Evolutionary conservation across 2,888 invertebrate genomes (phyloP).

Genomic region (Nectonema munidae): DNA sequence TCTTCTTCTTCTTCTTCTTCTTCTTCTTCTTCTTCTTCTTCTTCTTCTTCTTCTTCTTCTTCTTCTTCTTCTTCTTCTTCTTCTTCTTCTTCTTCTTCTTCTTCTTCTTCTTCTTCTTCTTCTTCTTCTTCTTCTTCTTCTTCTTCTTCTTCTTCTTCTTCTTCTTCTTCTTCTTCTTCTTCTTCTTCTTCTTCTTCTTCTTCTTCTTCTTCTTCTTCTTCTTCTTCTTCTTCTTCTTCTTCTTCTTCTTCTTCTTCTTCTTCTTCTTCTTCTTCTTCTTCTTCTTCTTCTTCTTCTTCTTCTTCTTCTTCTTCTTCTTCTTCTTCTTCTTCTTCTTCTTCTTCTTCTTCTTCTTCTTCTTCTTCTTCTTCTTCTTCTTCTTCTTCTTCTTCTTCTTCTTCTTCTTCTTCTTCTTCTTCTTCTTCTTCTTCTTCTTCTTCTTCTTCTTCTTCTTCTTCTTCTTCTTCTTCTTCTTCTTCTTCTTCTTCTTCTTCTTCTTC

Average conservation of each 20-base stretch:
- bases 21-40: constrained; percentile 13
- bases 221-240: constrained; percentile 14
- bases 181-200: constrained; percentile 12
- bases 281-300: constrained; percentile 14
- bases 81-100: constrained; percentile 10
- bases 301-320: constrained; percentile 14
- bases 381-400: constrained; percentile 13
- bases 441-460: constrained; percentile 14
- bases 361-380: constrained; percentile 13
- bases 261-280: constrained; percentile 13
- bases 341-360: constrained; percentile 13
- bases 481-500: constrained; percentile 12
- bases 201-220: constrained; percentile 14
- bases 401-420: constrained; percentile 14
- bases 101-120: constrained; percentile 12
- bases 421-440: constrained; percentile 12
- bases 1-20: constrained; percentile 11
- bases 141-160: constrained; percentile 13
- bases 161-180: constrained; percentile 10
- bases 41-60: constrained; percentile 10
- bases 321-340: constrained; percentile 14
- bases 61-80: constrained; percentile 13
- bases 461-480: constrained; percentile 11
- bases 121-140: constrained; percentile 11
- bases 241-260: constrained; percentile 12